phyloP scores from a whole-genome alignment of 1,140 invertebrate genomes.

The Lethocerus indicus region DNA sequence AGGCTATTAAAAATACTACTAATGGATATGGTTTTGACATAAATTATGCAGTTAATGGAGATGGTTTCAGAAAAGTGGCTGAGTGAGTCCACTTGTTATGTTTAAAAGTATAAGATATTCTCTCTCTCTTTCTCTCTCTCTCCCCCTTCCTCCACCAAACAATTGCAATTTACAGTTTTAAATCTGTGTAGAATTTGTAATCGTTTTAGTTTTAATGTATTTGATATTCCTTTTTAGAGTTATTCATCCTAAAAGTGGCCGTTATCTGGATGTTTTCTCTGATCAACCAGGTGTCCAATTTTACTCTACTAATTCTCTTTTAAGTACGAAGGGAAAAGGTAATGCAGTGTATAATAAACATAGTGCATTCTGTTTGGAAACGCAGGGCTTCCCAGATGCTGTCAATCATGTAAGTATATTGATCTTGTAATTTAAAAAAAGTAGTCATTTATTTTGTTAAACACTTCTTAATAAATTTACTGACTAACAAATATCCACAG shows the following conservation, averaged over 20 bases:
- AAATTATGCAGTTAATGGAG: constrained; percentile 1
- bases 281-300: constrained; percentile 83
- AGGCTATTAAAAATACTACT: background rate
- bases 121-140: too few species aligned
- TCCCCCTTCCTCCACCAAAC: too few species aligned
- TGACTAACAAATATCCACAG: too few species aligned
- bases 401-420: constrained; percentile 58
- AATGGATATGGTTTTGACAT: background rate
- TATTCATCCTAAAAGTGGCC: constrained; percentile 8
- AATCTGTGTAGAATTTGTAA: too few species aligned
- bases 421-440: background rate
- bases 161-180: too few species aligned
- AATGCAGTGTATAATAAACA: constrained; percentile 53
- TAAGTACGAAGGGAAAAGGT: constrained; percentile 34
- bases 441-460: background rate
- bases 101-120: too few species aligned
- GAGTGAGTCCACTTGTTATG: too few species aligned
- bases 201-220: too few species aligned
- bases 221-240: constrained; percentile 11
- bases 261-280: constrained; percentile 42
- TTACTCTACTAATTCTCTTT: constrained; percentile 42
- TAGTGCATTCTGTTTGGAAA: constrained; percentile 74
- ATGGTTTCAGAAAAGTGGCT: background rate
- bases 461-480: too few species aligned
- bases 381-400: constrained; percentile 84